A percentile compares a stretch with the other conserved stretches of the same genome.
phyloP scores from a whole-genome alignment of 2,113 vertebrate species.

The Triplophysa rosa region DNA sequence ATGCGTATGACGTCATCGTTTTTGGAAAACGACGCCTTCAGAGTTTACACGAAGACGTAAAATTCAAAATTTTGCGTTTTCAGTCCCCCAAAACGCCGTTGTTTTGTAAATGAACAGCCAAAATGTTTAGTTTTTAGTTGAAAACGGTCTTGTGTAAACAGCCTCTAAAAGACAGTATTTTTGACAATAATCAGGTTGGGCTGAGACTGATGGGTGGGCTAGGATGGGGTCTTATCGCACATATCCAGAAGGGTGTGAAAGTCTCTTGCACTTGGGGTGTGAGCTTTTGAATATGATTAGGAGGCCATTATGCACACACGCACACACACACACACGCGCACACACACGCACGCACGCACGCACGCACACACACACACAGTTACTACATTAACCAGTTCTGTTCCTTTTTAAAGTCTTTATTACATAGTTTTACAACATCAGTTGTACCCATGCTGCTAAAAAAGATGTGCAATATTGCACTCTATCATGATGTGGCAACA shows the following conservation, averaged over 20 bases:
- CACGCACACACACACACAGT: not conserved
- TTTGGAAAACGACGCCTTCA: too few relatives aligned
- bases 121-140: too few relatives aligned
- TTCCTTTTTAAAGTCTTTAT: not conserved
- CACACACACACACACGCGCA: too few relatives aligned
- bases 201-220: not conserved
- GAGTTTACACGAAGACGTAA: too few relatives aligned
- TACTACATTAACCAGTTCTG: not conserved
- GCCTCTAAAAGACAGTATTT: too few relatives aligned
- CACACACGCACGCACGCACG: not conserved
- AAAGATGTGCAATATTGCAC: not conserved
- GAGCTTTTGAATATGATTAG: not conserved
- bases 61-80: too few relatives aligned
- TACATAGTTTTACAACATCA: not conserved
- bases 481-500: not conserved
- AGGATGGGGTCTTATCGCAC: constrained; percentile 5
- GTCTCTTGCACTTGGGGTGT: not conserved
- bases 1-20: too few relatives aligned
- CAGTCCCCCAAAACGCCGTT: too few relatives aligned
- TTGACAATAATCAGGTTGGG: not conserved
- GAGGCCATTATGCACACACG: not conserved
- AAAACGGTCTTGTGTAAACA: too few relatives aligned
- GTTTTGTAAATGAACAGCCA: too few relatives aligned
- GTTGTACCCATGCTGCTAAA: not conserved
- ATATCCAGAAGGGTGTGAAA: constrained; percentile 22